Evolutionary conservation across 2,113 vertebrate genomes (phyloP).

Genomic region (Uria aalge): DNA sequence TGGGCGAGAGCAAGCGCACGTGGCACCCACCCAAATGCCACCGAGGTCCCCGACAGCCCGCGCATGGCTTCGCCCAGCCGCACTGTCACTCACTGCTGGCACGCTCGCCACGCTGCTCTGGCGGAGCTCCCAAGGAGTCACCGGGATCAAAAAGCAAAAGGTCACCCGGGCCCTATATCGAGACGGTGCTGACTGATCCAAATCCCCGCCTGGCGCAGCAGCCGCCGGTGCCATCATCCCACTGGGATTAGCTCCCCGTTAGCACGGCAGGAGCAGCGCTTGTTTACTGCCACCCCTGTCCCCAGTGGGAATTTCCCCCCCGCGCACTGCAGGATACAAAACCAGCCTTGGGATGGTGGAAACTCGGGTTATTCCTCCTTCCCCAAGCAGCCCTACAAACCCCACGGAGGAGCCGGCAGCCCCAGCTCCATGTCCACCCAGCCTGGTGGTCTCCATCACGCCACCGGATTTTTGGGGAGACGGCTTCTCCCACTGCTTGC

Average conservation of each 20-base stretch:
- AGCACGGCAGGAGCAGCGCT: rapidly evolving
- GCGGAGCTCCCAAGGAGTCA: background rate
- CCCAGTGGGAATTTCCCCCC: background rate
- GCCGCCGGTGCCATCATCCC: background rate
- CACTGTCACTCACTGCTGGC: background rate
- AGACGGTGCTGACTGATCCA: background rate
- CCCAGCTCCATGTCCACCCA: rapidly evolving
- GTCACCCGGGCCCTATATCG: background rate
- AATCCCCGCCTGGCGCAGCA: background rate
- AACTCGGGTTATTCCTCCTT: background rate
- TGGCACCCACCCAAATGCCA: rapidly evolving
- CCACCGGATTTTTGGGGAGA: background rate
- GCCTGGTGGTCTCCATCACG: rapidly evolving
- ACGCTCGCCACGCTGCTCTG: background rate
- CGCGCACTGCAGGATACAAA: background rate
- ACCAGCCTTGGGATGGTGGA: background rate
- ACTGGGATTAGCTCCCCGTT: background rate
- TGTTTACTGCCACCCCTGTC: background rate
- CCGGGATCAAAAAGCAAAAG: background rate
- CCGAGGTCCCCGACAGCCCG: rapidly evolving
- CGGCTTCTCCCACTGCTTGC: rapidly evolving
- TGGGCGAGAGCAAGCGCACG: rapidly evolving
- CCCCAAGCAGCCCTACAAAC: background rate
- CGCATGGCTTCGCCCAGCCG: rapidly evolving
- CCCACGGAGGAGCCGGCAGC: background rate